phyloP scores from a whole-genome alignment of 2,888 invertebrate species.

The Tetranychus piercei region DNA sequence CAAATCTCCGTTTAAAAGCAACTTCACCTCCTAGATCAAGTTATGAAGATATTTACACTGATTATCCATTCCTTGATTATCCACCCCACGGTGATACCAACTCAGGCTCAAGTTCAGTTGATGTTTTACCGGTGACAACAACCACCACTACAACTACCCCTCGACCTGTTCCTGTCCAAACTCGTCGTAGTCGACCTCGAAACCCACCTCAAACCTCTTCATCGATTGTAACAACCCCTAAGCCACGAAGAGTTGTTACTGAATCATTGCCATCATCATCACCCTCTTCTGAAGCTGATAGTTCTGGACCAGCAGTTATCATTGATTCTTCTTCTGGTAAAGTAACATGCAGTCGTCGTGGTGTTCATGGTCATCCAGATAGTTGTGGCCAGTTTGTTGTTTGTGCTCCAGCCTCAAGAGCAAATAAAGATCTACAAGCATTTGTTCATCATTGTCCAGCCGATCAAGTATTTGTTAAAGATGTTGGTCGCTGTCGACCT shows the following conservation, averaged over 20 bases:
- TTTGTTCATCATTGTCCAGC: conserved; percentile 28
- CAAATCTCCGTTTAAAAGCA: background rate
- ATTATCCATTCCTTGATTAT: conserved; percentile 11
- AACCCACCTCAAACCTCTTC: background rate
- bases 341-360: conserved; percentile 67
- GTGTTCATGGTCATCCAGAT: conserved; percentile 73
- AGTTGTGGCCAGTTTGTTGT: conserved; percentile 80
- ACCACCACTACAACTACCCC: background rate
- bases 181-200: conserved; percentile 3
- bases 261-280: background rate
- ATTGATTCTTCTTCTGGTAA: conserved; percentile 37
- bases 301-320: conserved; percentile 15
- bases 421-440: conserved; percentile 23
- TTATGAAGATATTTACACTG: background rate
- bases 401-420: conserved; percentile 42
- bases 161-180: background rate
- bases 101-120: background rate
- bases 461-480: conserved; percentile 27
- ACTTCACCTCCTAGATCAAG: background rate
- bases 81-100: background rate
- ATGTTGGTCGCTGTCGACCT: conserved; percentile 27
- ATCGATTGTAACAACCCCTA: conserved; percentile 15
- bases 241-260: background rate
- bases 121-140: background rate
- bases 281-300: background rate